A percentile compares a stretch with the other conserved stretches of the same genome.
Conservation (phyloP, 2,113 vertebrate genomes). For the Semnornis frantzii region DNA sequence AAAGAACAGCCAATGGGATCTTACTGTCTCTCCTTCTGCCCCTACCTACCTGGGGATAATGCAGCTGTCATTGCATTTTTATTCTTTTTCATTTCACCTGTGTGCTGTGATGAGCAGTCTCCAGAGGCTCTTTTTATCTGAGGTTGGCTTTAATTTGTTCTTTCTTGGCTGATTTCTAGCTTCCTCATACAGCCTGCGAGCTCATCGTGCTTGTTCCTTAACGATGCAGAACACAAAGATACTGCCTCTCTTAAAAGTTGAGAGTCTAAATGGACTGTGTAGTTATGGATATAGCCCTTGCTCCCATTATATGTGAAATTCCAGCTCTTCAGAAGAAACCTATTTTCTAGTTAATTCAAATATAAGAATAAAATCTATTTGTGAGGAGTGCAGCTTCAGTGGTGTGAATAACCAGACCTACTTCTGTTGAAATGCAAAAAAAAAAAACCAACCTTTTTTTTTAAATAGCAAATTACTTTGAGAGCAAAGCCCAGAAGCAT, state of each 20-base stretch:
- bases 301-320: neutral
- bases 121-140: neutral
- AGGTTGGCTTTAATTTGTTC: neutral
- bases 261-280: neutral
- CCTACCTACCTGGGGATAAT: neutral
- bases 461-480: conserved; percentile 24
- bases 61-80: neutral
- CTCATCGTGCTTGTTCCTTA: neutral
- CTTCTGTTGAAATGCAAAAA: neutral
- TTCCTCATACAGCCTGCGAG: neutral
- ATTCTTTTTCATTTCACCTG: neutral
- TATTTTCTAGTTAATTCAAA: neutral
- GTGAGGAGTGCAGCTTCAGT: neutral
- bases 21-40: neutral
- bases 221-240: neutral
- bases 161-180: neutral
- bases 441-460: neutral
- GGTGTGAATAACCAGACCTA: neutral
- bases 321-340: neutral
- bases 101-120: neutral
- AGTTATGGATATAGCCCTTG: neutral
- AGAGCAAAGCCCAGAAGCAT: neutral
- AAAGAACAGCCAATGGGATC: neutral
- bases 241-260: neutral
- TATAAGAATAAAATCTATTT: neutral